Evolutionary conservation across 2,113 vertebrate genomes (phyloP), one percentile per base, ranked within the genome.

Genomic region (Eulacestoma nigropectus): DNA sequence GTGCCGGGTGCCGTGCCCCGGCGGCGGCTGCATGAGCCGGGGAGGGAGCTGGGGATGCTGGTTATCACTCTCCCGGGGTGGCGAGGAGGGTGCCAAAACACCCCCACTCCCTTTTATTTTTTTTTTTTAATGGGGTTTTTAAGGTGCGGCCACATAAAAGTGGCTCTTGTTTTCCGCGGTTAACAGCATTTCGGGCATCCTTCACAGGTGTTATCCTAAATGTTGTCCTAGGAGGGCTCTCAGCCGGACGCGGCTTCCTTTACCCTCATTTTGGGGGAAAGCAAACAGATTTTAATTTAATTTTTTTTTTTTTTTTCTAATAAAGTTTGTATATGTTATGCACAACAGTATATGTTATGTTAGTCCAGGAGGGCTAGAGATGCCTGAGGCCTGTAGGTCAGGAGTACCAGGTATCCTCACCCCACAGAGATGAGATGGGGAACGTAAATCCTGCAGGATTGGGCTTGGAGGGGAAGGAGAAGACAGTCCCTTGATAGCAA

Each of bases 181-280:
- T 94, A 88, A 55, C 3, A 26, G 75, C 6, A 16, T 89, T 93
- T 82, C 0, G 9, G 63, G 75, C 47, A 75, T 65, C 47, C 44
- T 89, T 93, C 56, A 79, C 63, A 96, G 68, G 62, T 76, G 74
- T 86, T 63, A 53, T 33, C 47, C 29, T 87, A 73, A 94, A 77
- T 76, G 62, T 92, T 95, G 69, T 79, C 62, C 72, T 56, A 72
- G 53, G 68, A 57, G 56, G 30, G 25, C 41, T n/a, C 2, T 1
- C 80, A 77, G 83, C 33, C 0, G 0, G 49, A 79, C 0, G 0
- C 0, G 8, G 46, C 79, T 94, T 85, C 46, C n/a, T 85, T 65
- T 80, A 46, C 68, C 33, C 41, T 68, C 72, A 16, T 70, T 72
- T 76, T 30, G 35, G 41, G 67, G 63, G 29, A 63, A 87, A 65